Percentiles rank a stretch among this genome's conserved stretches.
These are phyloP conservation scores for Himalopsyche japonica DNA, from an alignment of 2,888 invertebrate species.

Conservation along the genomic window DNA sequence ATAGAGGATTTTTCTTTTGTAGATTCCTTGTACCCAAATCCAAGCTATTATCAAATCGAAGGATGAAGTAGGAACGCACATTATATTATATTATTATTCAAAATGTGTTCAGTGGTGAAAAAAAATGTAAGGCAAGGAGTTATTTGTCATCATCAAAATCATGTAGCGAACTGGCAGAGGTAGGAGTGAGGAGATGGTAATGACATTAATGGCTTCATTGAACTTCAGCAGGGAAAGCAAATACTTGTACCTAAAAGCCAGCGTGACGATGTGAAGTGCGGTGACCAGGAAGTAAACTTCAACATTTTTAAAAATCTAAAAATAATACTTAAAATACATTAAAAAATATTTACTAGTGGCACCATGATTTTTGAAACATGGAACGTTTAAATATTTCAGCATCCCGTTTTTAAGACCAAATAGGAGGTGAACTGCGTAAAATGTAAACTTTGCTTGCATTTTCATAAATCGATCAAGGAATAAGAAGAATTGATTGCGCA, in stretches of 20 bases:
- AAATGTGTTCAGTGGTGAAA: constrained; percentile 1
- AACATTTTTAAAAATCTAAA: background rate
- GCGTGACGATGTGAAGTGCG: background rate
- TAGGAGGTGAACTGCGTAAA: too few relatives aligned
- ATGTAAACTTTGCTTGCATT: too few relatives aligned
- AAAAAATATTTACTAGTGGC: too few relatives aligned
- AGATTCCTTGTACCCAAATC: background rate
- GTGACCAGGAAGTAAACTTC: background rate
- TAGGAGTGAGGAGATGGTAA: background rate
- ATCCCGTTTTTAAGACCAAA: too few relatives aligned
- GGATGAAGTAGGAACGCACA: background rate
- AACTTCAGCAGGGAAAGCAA: constrained; percentile 23
- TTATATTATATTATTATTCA: constrained; percentile 7
- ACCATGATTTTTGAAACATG: too few relatives aligned
- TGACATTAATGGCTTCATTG: constrained; percentile 32
- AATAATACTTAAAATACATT: background rate
- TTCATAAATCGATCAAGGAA: too few relatives aligned
- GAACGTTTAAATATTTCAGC: too few relatives aligned
- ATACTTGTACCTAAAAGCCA: constrained; percentile 1
- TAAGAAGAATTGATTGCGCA: too few relatives aligned
- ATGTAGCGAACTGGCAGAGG: background rate
- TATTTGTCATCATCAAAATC: constrained; percentile 13
- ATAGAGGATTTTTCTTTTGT: background rate
- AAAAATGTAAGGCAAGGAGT: constrained; percentile 4
- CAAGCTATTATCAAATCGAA: background rate